Percentiles rank a stretch among this genome's conserved stretches.
Evolutionary conservation across 2,888 invertebrate species (phyloP).

Genomic region (Andrena praecox): DNA sequence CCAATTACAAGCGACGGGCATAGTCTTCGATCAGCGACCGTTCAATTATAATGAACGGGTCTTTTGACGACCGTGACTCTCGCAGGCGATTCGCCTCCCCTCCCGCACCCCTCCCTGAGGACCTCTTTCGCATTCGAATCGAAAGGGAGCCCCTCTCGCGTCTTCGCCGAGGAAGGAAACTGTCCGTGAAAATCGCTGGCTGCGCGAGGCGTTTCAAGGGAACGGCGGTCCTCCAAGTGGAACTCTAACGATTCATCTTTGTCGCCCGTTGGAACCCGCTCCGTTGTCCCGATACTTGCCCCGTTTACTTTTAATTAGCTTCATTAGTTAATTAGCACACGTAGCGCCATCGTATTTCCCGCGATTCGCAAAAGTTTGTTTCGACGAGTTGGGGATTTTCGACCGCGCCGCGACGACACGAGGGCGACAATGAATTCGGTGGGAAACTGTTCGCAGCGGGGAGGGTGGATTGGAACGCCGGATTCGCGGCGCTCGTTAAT

Average conservation of each 20-base stretch:
- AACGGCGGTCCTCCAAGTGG: background rate
- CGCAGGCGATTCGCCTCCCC: slow-evolving; percentile 4
- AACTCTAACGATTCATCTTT: background rate
- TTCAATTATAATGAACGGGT: slow-evolving; percentile 53
- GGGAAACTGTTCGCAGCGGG: slow-evolving; percentile 8
- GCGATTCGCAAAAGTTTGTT: background rate
- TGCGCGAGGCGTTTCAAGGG: background rate
- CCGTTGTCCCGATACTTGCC: no score
- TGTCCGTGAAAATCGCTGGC: background rate
- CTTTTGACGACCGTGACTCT: slow-evolving; percentile 39
- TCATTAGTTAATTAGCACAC: slow-evolving; percentile 19
- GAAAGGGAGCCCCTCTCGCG: background rate
- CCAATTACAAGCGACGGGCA: slow-evolving; percentile 35
- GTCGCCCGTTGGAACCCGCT: background rate
- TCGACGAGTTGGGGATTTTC: slow-evolving; percentile 9
- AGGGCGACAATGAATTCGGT: slow-evolving; percentile 10
- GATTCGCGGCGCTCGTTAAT: slow-evolving; percentile 37
- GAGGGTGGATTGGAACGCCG: slow-evolving; percentile 5
- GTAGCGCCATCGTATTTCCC: background rate
- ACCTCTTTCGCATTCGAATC: background rate
- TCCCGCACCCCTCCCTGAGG: background rate
- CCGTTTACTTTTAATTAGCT: slow-evolving; percentile 3
- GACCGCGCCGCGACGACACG: background rate
- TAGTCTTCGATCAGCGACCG: slow-evolving; percentile 52
- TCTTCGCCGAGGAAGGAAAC: background rate